Base-by-base conservation (phyloP, 37 sponge, comb jelly and placozoan species). In the Spongia lamella region DNA sequence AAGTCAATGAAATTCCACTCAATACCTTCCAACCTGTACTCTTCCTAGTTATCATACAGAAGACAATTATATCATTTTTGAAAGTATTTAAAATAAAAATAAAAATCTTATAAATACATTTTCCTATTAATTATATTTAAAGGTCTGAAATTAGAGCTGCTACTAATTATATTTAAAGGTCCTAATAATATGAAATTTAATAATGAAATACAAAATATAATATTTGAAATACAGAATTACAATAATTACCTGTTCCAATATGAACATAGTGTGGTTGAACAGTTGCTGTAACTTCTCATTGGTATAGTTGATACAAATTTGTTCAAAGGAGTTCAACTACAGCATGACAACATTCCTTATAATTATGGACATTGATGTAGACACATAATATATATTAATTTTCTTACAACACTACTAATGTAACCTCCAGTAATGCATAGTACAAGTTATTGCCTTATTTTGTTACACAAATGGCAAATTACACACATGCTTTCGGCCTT, bases 1-100 rank as follows among this genome's bases (percentile, higher is more conserved):
- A 98, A 98, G 83, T 98, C 99, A 64, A 98, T 98, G 83, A 98
- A 98, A 37, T 91, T 92, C 99, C 99, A 98, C 51, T 95, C 93
- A 38, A 98, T 98, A 7, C 96, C 96, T 81, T 98, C 99, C 5
- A 68, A 63, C 37, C 86, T 86, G 86, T 98, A 98, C 76, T 98
- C 99, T 70, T 98, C 96, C 89, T 94, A 82, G n/a, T 24, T 6
- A 33, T 4, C 2, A 58, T 16, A 36, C 29, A 40, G 1, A 49
- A n/a, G n/a, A n/a, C n/a, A n/a, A n/a, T n/a, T n/a, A n/a, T n/a
- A n/a, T n/a, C n/a, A n/a, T n/a, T 3, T 2, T n/a, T 67, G 6
- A 74, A 3, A 26, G 5, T 3, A 2, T 7, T 21, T 7, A 21
- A 56, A 3, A 56, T 1, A 56, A 3, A 5, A 56, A 56, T 56